These are phyloP conservation scores for Drosophila sechellia DNA, from an alignment of 1,140 invertebrate genomes.

Conservation along the genomic window DNA sequence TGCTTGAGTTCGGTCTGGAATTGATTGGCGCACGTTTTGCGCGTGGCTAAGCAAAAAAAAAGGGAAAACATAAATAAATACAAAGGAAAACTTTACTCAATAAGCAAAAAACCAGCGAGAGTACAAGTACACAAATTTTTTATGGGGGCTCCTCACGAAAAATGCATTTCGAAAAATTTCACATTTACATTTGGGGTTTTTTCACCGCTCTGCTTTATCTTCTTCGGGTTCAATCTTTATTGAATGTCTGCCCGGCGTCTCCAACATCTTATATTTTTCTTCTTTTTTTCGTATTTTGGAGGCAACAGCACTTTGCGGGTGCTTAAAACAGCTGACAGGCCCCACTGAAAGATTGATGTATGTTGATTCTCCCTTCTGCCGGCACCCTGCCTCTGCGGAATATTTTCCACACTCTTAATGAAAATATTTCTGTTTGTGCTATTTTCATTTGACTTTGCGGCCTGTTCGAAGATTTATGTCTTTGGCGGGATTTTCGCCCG, in stretches of 20 bases:
- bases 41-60: slow-evolving; percentile 55
- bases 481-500: slow-evolving; percentile 34
- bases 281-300: slow-evolving; percentile 11
- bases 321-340: slow-evolving; percentile 82
- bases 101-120: slow-evolving; percentile 33
- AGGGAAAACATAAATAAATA: background rate
- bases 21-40: slow-evolving; percentile 82
- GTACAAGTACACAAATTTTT: slow-evolving; percentile 41
- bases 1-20: slow-evolving; percentile 48
- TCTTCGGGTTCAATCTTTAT: slow-evolving; percentile 64
- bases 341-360: slow-evolving; percentile 82
- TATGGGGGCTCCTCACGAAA: slow-evolving; percentile 27
- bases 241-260: slow-evolving; percentile 52
- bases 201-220: slow-evolving; percentile 29
- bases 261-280: slow-evolving; percentile 21
- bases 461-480: slow-evolving; percentile 67
- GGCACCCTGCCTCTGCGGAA: slow-evolving; percentile 20
- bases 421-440: slow-evolving; percentile 80
- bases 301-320: slow-evolving; percentile 75
- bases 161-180: slow-evolving; percentile 57
- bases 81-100: slow-evolving; percentile 31
- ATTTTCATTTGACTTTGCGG: slow-evolving; percentile 66
- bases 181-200: slow-evolving; percentile 56
- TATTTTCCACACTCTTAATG: slow-evolving; percentile 75
- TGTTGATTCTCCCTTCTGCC: slow-evolving; percentile 61